These are phyloP conservation scores for Drosophila atripex DNA, from an alignment of 2,888 invertebrate genomes.

Conservation along the genomic window DNA sequence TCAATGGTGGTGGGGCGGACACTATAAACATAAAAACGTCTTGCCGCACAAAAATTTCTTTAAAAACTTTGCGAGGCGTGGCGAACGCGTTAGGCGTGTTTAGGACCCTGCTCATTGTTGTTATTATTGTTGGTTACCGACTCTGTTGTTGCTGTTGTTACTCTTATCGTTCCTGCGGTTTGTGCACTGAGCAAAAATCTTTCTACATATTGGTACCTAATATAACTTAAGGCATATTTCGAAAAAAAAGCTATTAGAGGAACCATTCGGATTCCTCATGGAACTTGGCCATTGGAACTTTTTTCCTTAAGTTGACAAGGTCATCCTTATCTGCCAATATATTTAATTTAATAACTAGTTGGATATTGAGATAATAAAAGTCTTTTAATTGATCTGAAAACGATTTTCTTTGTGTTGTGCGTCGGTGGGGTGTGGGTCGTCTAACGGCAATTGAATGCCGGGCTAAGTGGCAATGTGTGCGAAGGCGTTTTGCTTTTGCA, in stretches of 20 bases:
- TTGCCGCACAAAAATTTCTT: slow-evolving; percentile 56
- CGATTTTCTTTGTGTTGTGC: slow-evolving; percentile 2
- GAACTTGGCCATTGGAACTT: too few relatives aligned
- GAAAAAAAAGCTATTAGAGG: too few relatives aligned
- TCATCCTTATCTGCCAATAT: background rate
- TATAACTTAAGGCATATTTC: too few relatives aligned
- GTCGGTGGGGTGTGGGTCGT: slow-evolving; percentile 30
- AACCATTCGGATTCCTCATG: too few relatives aligned
- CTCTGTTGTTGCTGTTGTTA: slow-evolving; percentile 1
- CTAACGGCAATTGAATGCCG: slow-evolving; percentile 76
- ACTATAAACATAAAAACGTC: slow-evolving; percentile 71
- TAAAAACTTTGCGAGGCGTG: slow-evolving; percentile 67
- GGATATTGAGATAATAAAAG: background rate
- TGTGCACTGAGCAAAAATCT: background rate
- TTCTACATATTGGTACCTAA: background rate
- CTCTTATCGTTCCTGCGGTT: slow-evolving; percentile 23
- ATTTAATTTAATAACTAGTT: background rate
- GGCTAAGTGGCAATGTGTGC: slow-evolving; percentile 76
- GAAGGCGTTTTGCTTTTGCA: slow-evolving; percentile 77
- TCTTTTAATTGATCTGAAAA: background rate
- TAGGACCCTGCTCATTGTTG: slow-evolving; percentile 57
- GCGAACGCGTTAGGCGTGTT: slow-evolving; percentile 61
- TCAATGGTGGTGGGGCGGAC: slow-evolving; percentile 64
- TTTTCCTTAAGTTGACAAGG: too few relatives aligned
- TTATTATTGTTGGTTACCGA: slow-evolving; percentile 35